Evolutionary conservation across 2,113 vertebrate genomes (phyloP).

Genomic region (Lethenteron reissneri): DNA sequence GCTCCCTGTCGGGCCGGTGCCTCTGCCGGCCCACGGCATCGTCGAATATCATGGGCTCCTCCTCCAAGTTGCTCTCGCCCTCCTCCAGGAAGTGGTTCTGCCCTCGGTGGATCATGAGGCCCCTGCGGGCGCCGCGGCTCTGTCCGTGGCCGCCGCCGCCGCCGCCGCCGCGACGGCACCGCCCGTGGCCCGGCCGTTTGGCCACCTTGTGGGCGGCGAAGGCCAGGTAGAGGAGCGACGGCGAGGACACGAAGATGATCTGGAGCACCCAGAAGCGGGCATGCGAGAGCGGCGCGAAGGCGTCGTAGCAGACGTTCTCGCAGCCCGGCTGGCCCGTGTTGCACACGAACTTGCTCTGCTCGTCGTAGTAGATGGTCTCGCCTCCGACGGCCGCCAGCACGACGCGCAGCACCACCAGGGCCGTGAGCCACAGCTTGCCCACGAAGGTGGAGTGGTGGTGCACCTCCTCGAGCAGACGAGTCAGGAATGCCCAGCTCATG

Average conservation of each 20-base stretch:
- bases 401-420: slow-evolving; percentile 83
- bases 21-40: slow-evolving; percentile 17
- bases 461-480: slow-evolving; percentile 91
- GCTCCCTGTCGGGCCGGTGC: too few species aligned
- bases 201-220: slow-evolving; percentile 87
- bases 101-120: slow-evolving; percentile 41
- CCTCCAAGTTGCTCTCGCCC: slow-evolving; percentile 59
- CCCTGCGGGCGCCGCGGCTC: slow-evolving; percentile 29
- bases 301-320: slow-evolving; percentile 88
- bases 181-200: slow-evolving; percentile 38
- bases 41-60: slow-evolving; percentile 93
- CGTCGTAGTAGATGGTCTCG: slow-evolving; percentile 92
- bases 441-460: slow-evolving; percentile 98
- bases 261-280: slow-evolving; percentile 97
- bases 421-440: slow-evolving; percentile 94
- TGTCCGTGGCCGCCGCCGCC: slow-evolving; percentile 29
- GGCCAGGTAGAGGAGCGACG: slow-evolving; percentile 76
- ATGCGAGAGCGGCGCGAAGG: slow-evolving; percentile 79
- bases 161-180: slow-evolving; percentile 16
- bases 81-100: slow-evolving; percentile 60
- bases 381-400: slow-evolving; percentile 86
- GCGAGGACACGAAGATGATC: slow-evolving; percentile 76
- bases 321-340: slow-evolving; percentile 92
- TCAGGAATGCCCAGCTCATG: slow-evolving; percentile 99
- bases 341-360: slow-evolving; percentile 93